These are phyloP conservation scores for Idaea aversata DNA, from an alignment of 2,888 invertebrate genomes.

Conservation along the genomic window DNA sequence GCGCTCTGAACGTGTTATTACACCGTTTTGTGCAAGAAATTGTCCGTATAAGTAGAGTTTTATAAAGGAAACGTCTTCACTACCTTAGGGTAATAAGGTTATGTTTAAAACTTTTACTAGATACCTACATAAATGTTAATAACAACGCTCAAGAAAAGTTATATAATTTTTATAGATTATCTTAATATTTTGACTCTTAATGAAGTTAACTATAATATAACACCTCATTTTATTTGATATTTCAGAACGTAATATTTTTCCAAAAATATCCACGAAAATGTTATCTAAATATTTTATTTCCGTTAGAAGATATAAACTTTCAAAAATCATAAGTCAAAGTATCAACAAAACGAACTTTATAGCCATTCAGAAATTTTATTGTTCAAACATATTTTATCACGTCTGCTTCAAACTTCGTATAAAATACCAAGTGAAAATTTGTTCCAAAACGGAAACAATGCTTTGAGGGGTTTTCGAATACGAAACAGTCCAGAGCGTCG, in stretches of 20 bases:
- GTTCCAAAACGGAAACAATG: constrained; percentile 43
- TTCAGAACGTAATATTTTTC: not conserved
- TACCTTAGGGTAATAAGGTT: not conserved
- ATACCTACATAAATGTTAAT: too few species aligned
- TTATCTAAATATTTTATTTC: not conserved
- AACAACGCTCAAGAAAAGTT: too few species aligned
- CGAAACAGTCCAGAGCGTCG: constrained; percentile 38
- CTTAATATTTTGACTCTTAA: too few species aligned
- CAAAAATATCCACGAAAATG: not conserved
- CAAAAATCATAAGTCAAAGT: not conserved
- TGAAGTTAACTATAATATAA: too few species aligned
- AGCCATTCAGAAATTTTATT: constrained; percentile 27
- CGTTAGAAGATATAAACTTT: not conserved
- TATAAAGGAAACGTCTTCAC: not conserved
- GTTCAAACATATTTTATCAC: constrained; percentile 29
- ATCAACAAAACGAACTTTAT: not conserved
- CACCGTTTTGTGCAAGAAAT: not conserved
- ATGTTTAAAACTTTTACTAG: not conserved
- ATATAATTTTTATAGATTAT: too few species aligned
- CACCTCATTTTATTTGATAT: too few species aligned
- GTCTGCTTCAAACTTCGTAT: constrained; percentile 26
- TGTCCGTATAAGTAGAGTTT: not conserved
- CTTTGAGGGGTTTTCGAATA: constrained; percentile 40
- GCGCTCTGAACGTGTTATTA: not conserved
- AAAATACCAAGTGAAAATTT: constrained; percentile 29